These are phyloP conservation scores for Corythornis madagascariensis DNA, from an alignment of 2,113 vertebrate species.

Conservation along the genomic window DNA sequence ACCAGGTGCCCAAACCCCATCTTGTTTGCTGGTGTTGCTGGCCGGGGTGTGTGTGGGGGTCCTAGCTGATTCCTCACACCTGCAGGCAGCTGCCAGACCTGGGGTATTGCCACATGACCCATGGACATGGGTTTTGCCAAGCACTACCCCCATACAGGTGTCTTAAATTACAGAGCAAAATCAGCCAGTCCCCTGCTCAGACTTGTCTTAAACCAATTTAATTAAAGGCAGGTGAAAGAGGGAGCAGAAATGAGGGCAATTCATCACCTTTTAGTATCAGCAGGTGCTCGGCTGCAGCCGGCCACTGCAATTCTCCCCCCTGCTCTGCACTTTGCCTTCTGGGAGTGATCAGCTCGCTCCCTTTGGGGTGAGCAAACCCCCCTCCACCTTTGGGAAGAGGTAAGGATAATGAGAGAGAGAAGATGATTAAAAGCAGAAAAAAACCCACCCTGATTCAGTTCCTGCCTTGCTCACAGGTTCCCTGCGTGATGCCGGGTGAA, in stretches of 20 bases:
- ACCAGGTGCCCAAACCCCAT: rapidly evolving
- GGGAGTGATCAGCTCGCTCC: not conserved
- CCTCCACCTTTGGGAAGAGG: not conserved
- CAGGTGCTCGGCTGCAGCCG: not conserved
- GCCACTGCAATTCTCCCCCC: not conserved
- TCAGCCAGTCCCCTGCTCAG: not conserved
- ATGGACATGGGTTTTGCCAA: rapidly evolving
- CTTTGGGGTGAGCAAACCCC: not conserved
- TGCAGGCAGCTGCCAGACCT: not conserved
- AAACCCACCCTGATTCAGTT: not conserved
- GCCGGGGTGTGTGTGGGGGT: not conserved
- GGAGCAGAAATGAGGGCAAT: not conserved
- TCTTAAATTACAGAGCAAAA: not conserved
- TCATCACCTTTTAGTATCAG: not conserved
- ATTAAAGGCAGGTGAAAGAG: not conserved
- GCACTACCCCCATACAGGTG: not conserved
- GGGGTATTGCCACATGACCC: not conserved
- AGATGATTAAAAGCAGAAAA: not conserved
- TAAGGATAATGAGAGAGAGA: not conserved
- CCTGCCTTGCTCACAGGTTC: not conserved
- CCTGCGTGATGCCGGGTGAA: not conserved
- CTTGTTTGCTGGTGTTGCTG: not conserved
- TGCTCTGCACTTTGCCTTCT: not conserved
- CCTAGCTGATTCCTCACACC: rapidly evolving
- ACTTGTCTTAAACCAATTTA: not conserved